Evolutionary conservation across 1,140 invertebrate species (phyloP).

Genomic region (Orchestia grillus): DNA sequence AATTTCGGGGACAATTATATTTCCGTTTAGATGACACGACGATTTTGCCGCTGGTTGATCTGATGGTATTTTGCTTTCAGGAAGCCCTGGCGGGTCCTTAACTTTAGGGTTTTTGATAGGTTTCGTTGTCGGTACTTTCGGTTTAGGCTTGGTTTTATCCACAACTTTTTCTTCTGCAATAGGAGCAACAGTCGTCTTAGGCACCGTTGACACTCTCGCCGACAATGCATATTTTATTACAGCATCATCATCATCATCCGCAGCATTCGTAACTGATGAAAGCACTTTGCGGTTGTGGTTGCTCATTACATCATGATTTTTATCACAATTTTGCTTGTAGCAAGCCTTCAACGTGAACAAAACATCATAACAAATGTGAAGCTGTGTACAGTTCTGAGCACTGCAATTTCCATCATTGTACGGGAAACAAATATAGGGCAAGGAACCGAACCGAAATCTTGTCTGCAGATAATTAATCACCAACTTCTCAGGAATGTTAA

Average conservation of each 20-base stretch:
- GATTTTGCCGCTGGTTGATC: not conserved
- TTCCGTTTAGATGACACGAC: not conserved
- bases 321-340: not conserved
- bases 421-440: constrained; percentile 10
- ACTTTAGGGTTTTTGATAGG: not conserved
- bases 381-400: not conserved
- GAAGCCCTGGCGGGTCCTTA: not conserved
- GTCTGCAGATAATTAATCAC: not conserved
- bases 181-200: not conserved
- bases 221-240: not conserved
- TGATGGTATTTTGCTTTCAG: not conserved
- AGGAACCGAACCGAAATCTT: not conserved
- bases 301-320: not conserved
- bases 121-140: not conserved
- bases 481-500: constrained; percentile 9
- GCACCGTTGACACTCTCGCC: not conserved
- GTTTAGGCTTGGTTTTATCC: not conserved
- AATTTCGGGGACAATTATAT: constrained; percentile 6
- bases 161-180: not conserved
- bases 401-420: constrained; percentile 28
- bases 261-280: not conserved
- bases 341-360: constrained; percentile 28
- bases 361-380: constrained; percentile 23
- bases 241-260: not conserved
- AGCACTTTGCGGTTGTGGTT: not conserved